phyloP scores from a whole-genome alignment of 2,888 invertebrate species.

The Epinotia bilunana region DNA sequence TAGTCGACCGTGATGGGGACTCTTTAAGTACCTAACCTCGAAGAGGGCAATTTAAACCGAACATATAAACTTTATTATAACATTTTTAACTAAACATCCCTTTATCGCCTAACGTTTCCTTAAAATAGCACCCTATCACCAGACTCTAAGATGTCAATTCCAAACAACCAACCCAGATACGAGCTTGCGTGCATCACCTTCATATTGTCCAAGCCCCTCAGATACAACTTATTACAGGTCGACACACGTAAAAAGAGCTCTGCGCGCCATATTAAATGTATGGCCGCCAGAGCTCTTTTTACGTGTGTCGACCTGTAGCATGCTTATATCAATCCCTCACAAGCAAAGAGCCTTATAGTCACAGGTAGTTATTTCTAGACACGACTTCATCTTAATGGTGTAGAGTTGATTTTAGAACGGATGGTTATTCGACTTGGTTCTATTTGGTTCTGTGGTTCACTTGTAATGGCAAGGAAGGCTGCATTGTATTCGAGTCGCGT shows the following conservation, averaged over 20 bases:
- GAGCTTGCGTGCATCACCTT: conserved; percentile 4
- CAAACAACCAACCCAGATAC: not conserved
- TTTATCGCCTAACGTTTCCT: not conserved
- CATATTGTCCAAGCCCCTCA: conserved; percentile 15
- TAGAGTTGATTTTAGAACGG: not conserved
- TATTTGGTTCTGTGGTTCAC: not conserved
- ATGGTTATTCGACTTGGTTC: not conserved
- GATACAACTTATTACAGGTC: conserved; percentile 34
- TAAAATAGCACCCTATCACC: not conserved
- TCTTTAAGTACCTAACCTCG: not conserved
- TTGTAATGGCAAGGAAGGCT: conserved; percentile 30
- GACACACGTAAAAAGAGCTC: too few relatives aligned
- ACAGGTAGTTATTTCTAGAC: not conserved
- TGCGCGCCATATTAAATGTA: too few relatives aligned
- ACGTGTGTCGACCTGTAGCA: too few relatives aligned
- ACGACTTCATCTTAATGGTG: not conserved
- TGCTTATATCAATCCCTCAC: not conserved
- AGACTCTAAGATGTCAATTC: not conserved
- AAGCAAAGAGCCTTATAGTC: not conserved
- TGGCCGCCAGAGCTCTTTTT: too few relatives aligned
- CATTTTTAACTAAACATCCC: not conserved
- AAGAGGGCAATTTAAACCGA: not conserved
- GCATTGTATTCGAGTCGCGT: conserved; percentile 30
- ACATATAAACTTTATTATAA: conserved; percentile 10
- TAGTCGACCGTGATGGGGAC: too few relatives aligned